Evolutionary conservation across 2,888 invertebrate species (phyloP), one percentile per base, ranked within the genome.

Genomic region (Noctua pronuba): DNA sequence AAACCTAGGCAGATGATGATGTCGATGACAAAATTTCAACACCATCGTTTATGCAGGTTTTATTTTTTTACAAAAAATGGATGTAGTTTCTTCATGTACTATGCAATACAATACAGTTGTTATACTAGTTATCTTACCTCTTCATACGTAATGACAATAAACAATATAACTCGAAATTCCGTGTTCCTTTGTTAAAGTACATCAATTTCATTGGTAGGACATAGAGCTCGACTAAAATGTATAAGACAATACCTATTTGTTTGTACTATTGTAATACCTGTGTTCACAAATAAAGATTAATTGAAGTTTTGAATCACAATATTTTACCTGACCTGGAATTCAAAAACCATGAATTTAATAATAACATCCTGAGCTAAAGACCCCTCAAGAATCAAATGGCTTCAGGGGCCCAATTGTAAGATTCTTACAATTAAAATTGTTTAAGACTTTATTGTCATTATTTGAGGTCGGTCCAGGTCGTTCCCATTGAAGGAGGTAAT

Each of bases 351-450:
- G 16, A 35, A 18, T 28, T 46, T 7, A 11, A 58, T 16, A 10
- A 41, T 3, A 31, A 2, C 31, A 64, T 41, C 11, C 41, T 35
- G 28, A 62, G 0, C 13, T 46, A 62, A 41, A 13, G 38, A 28
- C 11, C 18, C 28, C 7, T 16, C 13, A n/a, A 64, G 28, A 64
- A 41, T 21, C 2, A 18, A 1, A 11, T 5, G 35, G n/a, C 10
- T 35, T 35, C 4, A 0, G 38, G 13, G 7, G 11, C 21, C 10
- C 21, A n/a, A 38, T 72, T 58, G 18, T 35, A 35, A 28, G 44
- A 44, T 31, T 31, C 52, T 71, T 46, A 77, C 18, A 35, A 38
- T n/a, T 46, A 21, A 52, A 65, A 65, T 77, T 46, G 18, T 64
- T 49, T 3, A 18, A 3, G 13, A 28, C 3, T 28, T 13, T n/a